These are phyloP conservation scores for Hermaeophaga mercurialis DNA, from an alignment of 2,888 invertebrate genomes.

Conservation along the genomic window DNA sequence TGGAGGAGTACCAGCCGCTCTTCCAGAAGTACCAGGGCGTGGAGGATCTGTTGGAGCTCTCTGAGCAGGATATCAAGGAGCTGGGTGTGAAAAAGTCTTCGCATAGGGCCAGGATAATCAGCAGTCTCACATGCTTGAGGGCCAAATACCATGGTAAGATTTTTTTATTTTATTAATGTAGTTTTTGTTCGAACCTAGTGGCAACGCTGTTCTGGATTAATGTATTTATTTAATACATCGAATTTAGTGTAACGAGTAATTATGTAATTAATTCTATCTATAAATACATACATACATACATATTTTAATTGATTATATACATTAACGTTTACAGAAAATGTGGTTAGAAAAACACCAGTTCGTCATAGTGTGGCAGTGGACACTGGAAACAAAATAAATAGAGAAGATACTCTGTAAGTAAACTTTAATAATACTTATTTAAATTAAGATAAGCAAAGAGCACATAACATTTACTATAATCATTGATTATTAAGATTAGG, in stretches of 20 bases:
- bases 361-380: slow-evolving; percentile 61
- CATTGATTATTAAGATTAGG: too few relatives aligned
- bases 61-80: slow-evolving; percentile 65
- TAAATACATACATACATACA: too few relatives aligned
- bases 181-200: too few relatives aligned
- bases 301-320: not conserved
- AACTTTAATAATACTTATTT: not conserved
- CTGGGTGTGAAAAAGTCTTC: slow-evolving; percentile 67
- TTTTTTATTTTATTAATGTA: not conserved
- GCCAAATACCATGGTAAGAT: slow-evolving; percentile 64
- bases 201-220: too few relatives aligned
- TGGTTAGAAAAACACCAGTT: slow-evolving; percentile 43
- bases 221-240: too few relatives aligned
- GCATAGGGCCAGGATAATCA: slow-evolving; percentile 68
- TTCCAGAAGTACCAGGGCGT: slow-evolving; percentile 63
- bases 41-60: slow-evolving; percentile 63
- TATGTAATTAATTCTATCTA: not conserved
- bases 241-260: too few relatives aligned
- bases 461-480: too few relatives aligned
- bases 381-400: slow-evolving; percentile 48
- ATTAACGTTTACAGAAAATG: slow-evolving; percentile 43
- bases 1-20: slow-evolving; percentile 62
- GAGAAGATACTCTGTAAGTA: slow-evolving; percentile 53
- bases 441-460: too few relatives aligned
- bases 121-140: slow-evolving; percentile 67